Base-by-base conservation (phyloP, 1,140 invertebrate genomes). In the Lanistes nyassanus region DNA sequence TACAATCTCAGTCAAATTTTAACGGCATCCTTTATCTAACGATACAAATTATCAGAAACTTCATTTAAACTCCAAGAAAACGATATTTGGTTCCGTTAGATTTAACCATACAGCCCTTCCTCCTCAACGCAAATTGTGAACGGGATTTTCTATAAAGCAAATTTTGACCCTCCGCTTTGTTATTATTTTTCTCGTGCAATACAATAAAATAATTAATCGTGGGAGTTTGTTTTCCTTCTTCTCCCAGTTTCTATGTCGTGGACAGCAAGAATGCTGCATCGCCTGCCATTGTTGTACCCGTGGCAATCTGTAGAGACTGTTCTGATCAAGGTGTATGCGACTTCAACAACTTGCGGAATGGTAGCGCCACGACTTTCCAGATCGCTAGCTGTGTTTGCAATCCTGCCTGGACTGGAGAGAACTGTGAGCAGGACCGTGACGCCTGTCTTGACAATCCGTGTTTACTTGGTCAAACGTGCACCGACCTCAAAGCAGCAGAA, bases 401-500 rank as follows among this genome's bases (percentile, higher is more conserved):
- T 4, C 2, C 23, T 19, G 68, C 26, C 42, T 71, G 68, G 68
- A 3, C 3, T 11, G 71, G 71, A 7, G 29, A n/a, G 55, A 21
- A 60, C 11, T 60, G 56, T 42, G 70, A 73, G 11, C 11, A 1
- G 0, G 71, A 77, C 34, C 23, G 72, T 21, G 62, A 77, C 62
- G 76, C 39, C 23, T 77, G 76, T 69, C 26, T 36, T 37, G 39
- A 19, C 0, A 58, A 51, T 29, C 76, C 76, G 16, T 77, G 76
- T 51, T 51, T 58, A 7, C 21, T 11, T 6, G 76, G 76, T n/a
- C 70, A 73, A 53, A 74, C 37, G 36, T 77, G 76, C 42, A 77
- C 76, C 2, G 76, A 77, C 55, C 31, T 74, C 13, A 3, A 62
- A 7, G 34, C 71, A 7, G 13, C n/a, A 13, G 13, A 77, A 47